These are phyloP conservation scores for Lepidothrix coronata DNA, from an alignment of 2,113 vertebrate genomes.

Conservation along the genomic window DNA sequence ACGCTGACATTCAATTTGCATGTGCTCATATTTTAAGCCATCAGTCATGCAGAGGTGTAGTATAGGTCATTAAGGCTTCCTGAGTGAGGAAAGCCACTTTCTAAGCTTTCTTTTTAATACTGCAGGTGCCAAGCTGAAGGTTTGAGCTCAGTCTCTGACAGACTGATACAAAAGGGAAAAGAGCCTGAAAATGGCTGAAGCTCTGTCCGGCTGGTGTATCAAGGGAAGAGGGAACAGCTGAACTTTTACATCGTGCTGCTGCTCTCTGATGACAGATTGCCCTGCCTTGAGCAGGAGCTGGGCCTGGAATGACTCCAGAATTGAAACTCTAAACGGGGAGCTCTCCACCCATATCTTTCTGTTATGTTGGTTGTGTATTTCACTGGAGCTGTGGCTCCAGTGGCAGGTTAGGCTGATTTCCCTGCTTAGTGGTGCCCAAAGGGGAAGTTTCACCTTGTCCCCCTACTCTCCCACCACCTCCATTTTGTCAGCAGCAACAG, in stretches of 20 bases:
- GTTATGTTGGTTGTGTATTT: background rate
- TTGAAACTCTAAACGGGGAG: background rate
- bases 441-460: background rate
- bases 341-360: background rate
- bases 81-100: background rate
- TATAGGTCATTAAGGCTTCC: background rate
- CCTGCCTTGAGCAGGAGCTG: background rate
- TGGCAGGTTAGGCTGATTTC: background rate
- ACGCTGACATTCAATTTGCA: fast-evolving
- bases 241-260: background rate
- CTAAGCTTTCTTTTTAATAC: background rate
- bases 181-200: background rate
- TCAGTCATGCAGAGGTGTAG: background rate
- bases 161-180: background rate
- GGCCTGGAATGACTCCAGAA: background rate
- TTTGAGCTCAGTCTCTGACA: no score
- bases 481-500: background rate
- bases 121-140: background rate
- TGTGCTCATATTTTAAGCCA: background rate
- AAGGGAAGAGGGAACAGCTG: background rate
- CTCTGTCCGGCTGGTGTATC: background rate
- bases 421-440: fast-evolving
- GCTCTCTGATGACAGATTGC: background rate
- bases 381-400: background rate
- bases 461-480: fast-evolving